Base-by-base conservation (phyloP, 2,888 invertebrate genomes). In the Adelphocoris suturalis region DNA sequence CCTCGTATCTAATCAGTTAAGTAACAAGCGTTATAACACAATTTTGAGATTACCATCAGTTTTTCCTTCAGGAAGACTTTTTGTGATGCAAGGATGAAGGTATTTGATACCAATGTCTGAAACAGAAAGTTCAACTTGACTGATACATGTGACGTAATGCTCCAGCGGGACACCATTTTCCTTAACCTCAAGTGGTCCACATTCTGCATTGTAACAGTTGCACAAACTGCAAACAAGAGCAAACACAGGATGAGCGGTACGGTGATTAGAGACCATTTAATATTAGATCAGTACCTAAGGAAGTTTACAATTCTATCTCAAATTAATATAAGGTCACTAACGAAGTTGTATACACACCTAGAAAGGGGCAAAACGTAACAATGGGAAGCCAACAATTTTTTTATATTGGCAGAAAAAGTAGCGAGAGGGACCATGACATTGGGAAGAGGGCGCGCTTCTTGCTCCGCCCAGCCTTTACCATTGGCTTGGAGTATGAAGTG, bases 91-190 rank as follows among this genome's bases (percentile, higher is more conserved):
- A 14, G 84, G 48, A n/a, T 81, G 48, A 37, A 82, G 37, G 75
- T 75, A 85, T 76, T 87, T 86, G 37, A 86, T 82, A 55, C 89
- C 86, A 23, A 68, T 90, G 27, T 46, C 37, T 12, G 85, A 27
- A 19, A 55, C 52, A 28, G 68, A 23, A n/a, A 90, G 52, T 47
- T 86, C 90, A 46, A 98, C 95, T 55, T 96, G 96, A 13, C 96
- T 95, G 13, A 98, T 95, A 93, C 97, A 97, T 84, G 97, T 96
- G 46, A 99, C 95, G 89, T 99, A 94, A 94, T 99, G 97, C 93
- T 99, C 99, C 89, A 99, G 93, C 0, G 98, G 96, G 19, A 98
- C 98, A 5, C 98, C 98, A 90, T 94, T 95, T 3, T 95, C 95
- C 92, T 95, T 95, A n/a, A 96, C 93, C 16, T 94, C 93, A 80